Base-by-base conservation (phyloP, 2,888 invertebrate species). In the Trissolcus japonicus region DNA sequence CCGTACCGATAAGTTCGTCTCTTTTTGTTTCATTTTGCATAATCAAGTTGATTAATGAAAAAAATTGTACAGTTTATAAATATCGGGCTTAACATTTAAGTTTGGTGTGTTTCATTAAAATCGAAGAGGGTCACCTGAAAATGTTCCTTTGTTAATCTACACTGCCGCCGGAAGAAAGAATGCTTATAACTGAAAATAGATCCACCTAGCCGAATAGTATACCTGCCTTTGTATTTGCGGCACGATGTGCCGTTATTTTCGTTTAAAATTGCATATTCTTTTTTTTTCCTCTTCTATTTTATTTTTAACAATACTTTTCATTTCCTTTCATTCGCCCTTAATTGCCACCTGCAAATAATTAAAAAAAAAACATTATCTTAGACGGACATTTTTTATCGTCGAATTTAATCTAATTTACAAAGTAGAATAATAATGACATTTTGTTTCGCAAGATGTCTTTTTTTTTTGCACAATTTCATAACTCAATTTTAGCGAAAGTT, bases 151-250 rank as follows among this genome's bases (percentile, higher is more conserved):
- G 76, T 76, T 65, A 51, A 56, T 65, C 69, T 46, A 69, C 55
- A 55, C 65, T 65, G 59, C 76, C 76, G 69, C 65, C 69, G 60
- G 76, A 69, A 69, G 76, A 76, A 76, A 69, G 76, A 69, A 75
- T 69, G 63, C 69, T 65, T 69, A 63, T 76, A 69, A 76, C 69
- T 69, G 48, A 76, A 76, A 76, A 69, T 76, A 76, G 71, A 76
- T 71, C 66, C 71, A 76, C 69, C 76, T 76, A 76, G 51, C 65
- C 62, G 71, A 71, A 71, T 66, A 41, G 48, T 66, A 76, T 71
- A 76, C 65, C 76, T 65, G 76, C 69, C 69, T 76, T 76, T 76
- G 76, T 76, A 76, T 69, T 76, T 76, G 50, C 66, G 76, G 41
- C 66, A 56, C 60, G 61, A 71, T 66, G 66, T 76, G 76, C 76